Conservation (phyloP, 2,113 vertebrate species). For the Phrynocephalus versicolor region DNA sequence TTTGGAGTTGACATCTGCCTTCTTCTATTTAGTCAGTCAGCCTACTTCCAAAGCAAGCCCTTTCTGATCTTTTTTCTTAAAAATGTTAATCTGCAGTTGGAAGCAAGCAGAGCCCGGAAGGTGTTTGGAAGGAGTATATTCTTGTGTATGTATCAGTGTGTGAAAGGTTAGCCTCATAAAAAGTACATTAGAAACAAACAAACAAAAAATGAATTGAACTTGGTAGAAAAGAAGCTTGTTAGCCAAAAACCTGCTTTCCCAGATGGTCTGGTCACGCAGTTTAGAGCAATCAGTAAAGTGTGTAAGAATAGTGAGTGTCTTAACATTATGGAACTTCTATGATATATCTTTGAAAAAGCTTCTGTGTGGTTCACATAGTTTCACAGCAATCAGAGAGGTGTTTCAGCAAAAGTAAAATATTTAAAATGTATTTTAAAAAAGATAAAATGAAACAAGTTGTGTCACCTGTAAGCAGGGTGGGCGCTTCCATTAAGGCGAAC, state of each 20-base stretch:
- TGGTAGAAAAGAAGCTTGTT: neutral
- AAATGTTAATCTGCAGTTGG: too few species aligned
- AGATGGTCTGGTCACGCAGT: neutral
- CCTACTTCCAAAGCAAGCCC: neutral
- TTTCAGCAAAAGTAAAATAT: slow-evolving; percentile 8
- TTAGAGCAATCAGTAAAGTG: neutral
- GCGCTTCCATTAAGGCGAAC: too few species aligned
- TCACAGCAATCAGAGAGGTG: slow-evolving; percentile 1
- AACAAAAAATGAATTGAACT: neutral
- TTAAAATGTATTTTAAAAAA: too few species aligned
- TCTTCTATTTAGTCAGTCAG: too few species aligned
- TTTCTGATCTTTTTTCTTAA: neutral
- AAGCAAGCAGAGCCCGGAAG: neutral
- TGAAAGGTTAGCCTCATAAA: neutral
- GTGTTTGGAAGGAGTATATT: too few species aligned
- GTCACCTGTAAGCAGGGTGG: too few species aligned
- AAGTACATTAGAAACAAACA: neutral
- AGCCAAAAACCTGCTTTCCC: neutral
- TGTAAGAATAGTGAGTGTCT: neutral
- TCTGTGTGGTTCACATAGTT: neutral
- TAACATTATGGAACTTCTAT: neutral
- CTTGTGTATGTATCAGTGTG: too few species aligned
- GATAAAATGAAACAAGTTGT: too few species aligned
- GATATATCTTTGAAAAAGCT: slow-evolving; percentile 4
- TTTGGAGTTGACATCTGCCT: too few species aligned